phyloP scores from a whole-genome alignment of 1,140 invertebrate genomes.

The Spodoptera frugiperda region DNA sequence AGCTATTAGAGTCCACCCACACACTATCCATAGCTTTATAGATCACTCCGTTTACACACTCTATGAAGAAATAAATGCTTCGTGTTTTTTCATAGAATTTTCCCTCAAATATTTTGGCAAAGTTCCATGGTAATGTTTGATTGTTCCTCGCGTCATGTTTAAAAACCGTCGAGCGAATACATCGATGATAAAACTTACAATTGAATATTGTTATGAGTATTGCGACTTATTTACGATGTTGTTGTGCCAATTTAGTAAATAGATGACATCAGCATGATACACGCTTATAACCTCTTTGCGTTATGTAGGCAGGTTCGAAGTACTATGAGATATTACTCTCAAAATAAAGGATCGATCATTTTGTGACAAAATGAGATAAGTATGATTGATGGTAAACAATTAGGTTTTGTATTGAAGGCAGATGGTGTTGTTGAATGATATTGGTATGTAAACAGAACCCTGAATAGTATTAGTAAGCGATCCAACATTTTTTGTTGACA shows the following conservation, averaged over 20 bases:
- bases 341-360: conserved; percentile 2
- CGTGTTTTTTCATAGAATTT: conserved; percentile 20
- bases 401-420: background rate
- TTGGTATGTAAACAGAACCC: no score
- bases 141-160: conserved; percentile 26
- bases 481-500: no score
- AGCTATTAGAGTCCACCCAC: conserved; percentile 34
- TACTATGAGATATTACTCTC: background rate
- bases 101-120: conserved; percentile 45
- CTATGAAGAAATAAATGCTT: conserved; percentile 26
- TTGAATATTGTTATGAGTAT: conserved; percentile 29
- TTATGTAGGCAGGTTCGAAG: background rate
- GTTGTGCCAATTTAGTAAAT: background rate
- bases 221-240: background rate
- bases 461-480: no score
- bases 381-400: background rate
- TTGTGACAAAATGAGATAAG: background rate
- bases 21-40: conserved; percentile 37
- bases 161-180: conserved; percentile 10
- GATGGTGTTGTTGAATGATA: no score
- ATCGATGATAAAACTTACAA: background rate
- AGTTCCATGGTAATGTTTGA: conserved; percentile 36
- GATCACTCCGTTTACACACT: conserved; percentile 17
- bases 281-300: background rate
- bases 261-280: background rate